phyloP scores from a whole-genome alignment of 2,888 invertebrate species.

The Tipula helvola region DNA sequence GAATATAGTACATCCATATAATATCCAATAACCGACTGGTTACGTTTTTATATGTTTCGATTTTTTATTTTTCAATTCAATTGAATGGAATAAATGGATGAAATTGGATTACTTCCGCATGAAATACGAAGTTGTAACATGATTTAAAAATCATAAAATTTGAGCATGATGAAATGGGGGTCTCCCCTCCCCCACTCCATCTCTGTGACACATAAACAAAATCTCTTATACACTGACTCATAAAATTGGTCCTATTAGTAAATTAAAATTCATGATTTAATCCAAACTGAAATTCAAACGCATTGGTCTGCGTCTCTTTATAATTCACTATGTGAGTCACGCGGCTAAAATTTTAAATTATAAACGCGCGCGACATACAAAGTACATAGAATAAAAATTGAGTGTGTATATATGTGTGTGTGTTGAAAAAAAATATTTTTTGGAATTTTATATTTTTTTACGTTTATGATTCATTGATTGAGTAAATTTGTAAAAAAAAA shows the following conservation, averaged over 20 bases:
- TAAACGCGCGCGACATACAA: not conserved
- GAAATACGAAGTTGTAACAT: not conserved
- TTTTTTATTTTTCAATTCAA: not conserved
- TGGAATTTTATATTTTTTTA: not conserved
- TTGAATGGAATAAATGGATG: not conserved
- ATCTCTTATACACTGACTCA: not conserved
- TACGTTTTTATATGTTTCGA: not conserved
- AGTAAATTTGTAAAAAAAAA: not conserved
- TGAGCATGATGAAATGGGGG: not conserved
- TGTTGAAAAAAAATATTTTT: not conserved
- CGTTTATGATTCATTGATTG: not conserved
- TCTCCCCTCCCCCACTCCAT: not conserved
- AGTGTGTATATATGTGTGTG: not conserved
- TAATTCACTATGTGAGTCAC: not conserved
- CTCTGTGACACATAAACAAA: not conserved
- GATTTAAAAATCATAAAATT: not conserved
- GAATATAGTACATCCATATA: not conserved
- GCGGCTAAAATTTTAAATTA: not conserved
- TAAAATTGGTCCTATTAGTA: not conserved
- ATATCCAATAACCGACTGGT: not conserved
- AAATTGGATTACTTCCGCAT: not conserved
- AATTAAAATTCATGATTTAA: not conserved
- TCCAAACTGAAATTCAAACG: not conserved
- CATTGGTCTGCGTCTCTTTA: not conserved
- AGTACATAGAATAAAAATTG: not conserved